Evolutionary conservation across 2,888 invertebrate species (phyloP).

Genomic region (Phengaris arion): DNA sequence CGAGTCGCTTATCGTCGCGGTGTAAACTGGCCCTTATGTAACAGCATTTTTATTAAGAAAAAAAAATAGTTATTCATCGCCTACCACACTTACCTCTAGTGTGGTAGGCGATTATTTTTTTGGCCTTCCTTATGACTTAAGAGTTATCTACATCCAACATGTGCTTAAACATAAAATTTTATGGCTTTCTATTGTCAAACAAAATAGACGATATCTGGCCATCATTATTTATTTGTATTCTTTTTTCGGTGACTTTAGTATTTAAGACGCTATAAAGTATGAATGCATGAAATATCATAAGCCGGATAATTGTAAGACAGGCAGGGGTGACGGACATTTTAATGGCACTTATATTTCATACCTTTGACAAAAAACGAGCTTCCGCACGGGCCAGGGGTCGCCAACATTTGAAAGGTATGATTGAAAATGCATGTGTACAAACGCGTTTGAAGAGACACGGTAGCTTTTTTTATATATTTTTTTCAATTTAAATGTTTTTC

Average conservation of each 20-base stretch:
- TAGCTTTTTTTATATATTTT: not conserved
- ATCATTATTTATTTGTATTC: slow-evolving; percentile 17
- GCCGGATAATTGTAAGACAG: slow-evolving; percentile 36
- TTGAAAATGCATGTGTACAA: not conserved
- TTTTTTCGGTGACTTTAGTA: slow-evolving; percentile 13
- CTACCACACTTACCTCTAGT: too few relatives aligned
- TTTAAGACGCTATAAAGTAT: slow-evolving; percentile 30
- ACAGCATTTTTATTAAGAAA: too few relatives aligned
- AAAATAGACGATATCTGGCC: slow-evolving; percentile 21
- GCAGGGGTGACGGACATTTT: slow-evolving; percentile 45
- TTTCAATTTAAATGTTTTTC: not conserved
- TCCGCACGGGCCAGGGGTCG: slow-evolving; percentile 38
- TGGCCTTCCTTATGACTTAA: slow-evolving; percentile 50
- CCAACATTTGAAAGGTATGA: slow-evolving; percentile 29
- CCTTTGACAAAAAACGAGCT: slow-evolving; percentile 43
- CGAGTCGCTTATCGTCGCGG: too few relatives aligned
- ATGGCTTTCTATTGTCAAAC: slow-evolving; percentile 21
- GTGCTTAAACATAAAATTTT: not conserved
- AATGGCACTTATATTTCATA: slow-evolving; percentile 49
- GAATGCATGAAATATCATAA: slow-evolving; percentile 33
- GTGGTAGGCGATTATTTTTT: not conserved
- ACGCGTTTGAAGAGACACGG: not conserved
- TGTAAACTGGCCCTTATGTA: too few relatives aligned
- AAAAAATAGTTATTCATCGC: too few relatives aligned
- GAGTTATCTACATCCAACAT: not conserved